Evolutionary conservation across 2,113 vertebrate genomes (phyloP), one percentile per base, ranked within the genome.

Genomic region (Platanista minor): DNA sequence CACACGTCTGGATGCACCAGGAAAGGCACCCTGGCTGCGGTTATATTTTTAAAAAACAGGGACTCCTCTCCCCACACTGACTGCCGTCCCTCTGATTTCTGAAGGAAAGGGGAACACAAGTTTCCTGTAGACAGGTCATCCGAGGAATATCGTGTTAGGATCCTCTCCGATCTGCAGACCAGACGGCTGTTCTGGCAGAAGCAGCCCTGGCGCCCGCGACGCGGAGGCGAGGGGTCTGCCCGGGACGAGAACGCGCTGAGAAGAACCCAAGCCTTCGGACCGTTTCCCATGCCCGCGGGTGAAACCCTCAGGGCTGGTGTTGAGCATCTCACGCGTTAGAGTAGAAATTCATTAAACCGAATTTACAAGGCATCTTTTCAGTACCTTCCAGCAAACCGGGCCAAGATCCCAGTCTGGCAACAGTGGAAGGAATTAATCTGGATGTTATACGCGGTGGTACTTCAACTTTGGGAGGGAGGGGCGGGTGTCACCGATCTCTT

Each of bases 331-430:
- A 52, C 21, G 39, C 46, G 33, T 67, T 25, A 41, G 8, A 66
- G 54, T 20, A 90, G 87, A 64, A 86, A 93, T 85, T 72, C 39
- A 81, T 69, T 31, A 71, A 72, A 41, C 25, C 31, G 27, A 72
- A 81, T 78, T 39, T 77, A 61, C 36, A 57, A 64, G 57, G 43
- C 74, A 31, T 74, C 31, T 64, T 66, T 52, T 84, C 87, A 52
- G 17, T 41, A 17, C 23, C 21, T n/a, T 74, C 69, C 80, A 46
- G 75, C 33, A 74, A 52, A 27, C 27, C 0, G 1, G 61, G 67
- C 64, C 20, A 59, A 77, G 41, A 75, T n/a, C 66, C 7, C 72
- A 66, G 14, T 57, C 64, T n/a, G 41, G 36, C 39, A 62, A 67
- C 52, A 33, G 6, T 0, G 11, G 33, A 83, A 83, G 36, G 41